Base-by-base conservation (phyloP, 2,888 invertebrate genomes). In the Nebria brevicollis region DNA sequence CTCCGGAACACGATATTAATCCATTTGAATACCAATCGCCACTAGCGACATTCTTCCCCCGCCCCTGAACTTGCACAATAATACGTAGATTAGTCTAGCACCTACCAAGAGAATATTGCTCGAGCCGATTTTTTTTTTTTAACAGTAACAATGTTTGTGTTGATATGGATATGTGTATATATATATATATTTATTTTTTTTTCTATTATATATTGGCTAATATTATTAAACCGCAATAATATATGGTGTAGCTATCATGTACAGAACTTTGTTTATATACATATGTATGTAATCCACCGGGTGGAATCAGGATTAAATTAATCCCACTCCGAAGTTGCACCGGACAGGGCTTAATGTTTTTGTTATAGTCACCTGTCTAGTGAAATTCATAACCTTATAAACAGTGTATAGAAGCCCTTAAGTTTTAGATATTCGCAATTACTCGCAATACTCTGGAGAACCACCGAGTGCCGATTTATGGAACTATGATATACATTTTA, bases 1-100 rank as follows among this genome's bases (percentile, higher is more conserved):
- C 77, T 77, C 77, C 77, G 77, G 77, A 77, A 77, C 77, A 77
- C 68, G 68, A 42, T 70, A 77, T 77, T 77, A 77, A 75, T 64
- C 68, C 68, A 2, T 11, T 54, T 41, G 75, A 75, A 75, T 75
- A 75, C 75, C 75, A 75, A 75, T 75, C 64, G 64, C 64, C n/a
- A 41, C 64, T 11, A 4, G 8, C 34, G n/a, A 15, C 34, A 25
- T 34, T 2, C 25, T 15, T 13, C 54, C 54, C 54, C 54, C 54
- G 8, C 54, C 43, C 54, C 54, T 54, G 13, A 13, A 54, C 54
- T 8, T 13, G 54, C 54, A 34, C 34, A 34, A 34, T 34, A 54
- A 54, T 54, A 20, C 20, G 20, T 20, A 54, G 54, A 54, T 13
- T 54, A 5, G 54, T 54, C 54, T 8, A 54, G 13, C 54, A 54